phyloP scores from a whole-genome alignment of 2,888 invertebrate genomes.

The Serripes groenlandicus region DNA sequence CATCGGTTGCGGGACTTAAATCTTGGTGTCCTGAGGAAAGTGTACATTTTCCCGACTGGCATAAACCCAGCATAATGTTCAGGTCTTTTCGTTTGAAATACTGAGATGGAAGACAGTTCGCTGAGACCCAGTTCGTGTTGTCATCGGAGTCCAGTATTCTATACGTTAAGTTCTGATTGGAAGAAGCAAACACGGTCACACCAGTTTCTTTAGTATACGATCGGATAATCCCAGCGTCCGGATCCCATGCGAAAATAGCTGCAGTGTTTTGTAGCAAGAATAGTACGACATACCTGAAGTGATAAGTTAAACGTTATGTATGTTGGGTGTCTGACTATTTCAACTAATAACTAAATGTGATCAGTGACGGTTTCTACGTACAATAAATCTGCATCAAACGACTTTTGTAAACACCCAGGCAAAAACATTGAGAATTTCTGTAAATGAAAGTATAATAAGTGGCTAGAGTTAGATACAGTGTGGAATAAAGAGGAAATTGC shows the following conservation, averaged over 20 bases:
- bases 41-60: conserved; percentile 49
- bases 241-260: conserved; percentile 62
- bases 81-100: conserved; percentile 61
- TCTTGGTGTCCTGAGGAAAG: conserved; percentile 35
- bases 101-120: conserved; percentile 67
- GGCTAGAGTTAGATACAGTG: too few relatives aligned
- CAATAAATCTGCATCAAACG: too few relatives aligned
- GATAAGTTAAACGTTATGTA: too few relatives aligned
- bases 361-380: too few relatives aligned
- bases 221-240: conserved; percentile 72
- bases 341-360: too few relatives aligned
- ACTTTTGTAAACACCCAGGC: too few relatives aligned
- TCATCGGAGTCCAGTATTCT: conserved; percentile 69
- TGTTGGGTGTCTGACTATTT: too few relatives aligned
- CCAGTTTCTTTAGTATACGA: conserved; percentile 71
- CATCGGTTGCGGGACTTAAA: conserved; percentile 63
- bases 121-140: conserved; percentile 74
- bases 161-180: conserved; percentile 36
- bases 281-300: not conserved
- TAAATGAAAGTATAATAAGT: too few relatives aligned
- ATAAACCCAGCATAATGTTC: conserved; percentile 66
- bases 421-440: too few relatives aligned
- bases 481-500: too few relatives aligned
- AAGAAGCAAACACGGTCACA: conserved; percentile 59
- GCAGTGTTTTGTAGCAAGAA: not conserved